phyloP scores from a whole-genome alignment of 2,888 invertebrate genomes.

The Omphaloscelis lunosa region DNA sequence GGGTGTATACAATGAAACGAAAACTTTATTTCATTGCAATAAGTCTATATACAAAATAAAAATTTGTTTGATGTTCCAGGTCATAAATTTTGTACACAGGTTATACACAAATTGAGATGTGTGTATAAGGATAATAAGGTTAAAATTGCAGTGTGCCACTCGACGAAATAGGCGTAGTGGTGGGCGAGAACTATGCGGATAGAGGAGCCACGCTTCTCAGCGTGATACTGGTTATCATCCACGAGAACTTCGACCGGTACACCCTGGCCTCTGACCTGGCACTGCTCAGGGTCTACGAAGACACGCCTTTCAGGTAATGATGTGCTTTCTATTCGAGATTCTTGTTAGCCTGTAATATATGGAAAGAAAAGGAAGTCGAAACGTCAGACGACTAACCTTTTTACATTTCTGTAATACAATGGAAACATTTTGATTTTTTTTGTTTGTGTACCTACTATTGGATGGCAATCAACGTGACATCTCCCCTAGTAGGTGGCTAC shows the following conservation, averaged over 20 bases:
- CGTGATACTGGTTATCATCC: constrained; percentile 77
- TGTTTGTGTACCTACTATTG: not conserved
- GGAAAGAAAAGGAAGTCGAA: not conserved
- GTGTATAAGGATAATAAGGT: not conserved
- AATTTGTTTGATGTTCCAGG: no score
- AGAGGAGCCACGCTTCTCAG: constrained; percentile 78
- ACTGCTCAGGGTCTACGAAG: constrained; percentile 77
- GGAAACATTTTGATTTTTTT: not conserved
- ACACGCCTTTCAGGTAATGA: constrained; percentile 72
- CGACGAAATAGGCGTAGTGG: constrained; percentile 77
- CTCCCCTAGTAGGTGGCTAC: not conserved
- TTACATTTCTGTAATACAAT: not conserved
- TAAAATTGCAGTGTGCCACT: constrained; percentile 77
- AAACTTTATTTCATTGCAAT: not conserved
- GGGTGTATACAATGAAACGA: not conserved
- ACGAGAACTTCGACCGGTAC: constrained; percentile 77
- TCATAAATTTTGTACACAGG: not conserved
- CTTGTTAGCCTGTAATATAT: not conserved
- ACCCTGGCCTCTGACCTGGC: constrained; percentile 79
- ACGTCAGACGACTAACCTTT: not conserved
- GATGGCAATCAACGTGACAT: not conserved
- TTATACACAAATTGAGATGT: not conserved
- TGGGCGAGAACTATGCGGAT: constrained; percentile 83
- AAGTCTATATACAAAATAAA: not conserved
- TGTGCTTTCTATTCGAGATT: not conserved